phyloP scores from a whole-genome alignment of 2,113 vertebrate species.

The Atherinomorus stipes region DNA sequence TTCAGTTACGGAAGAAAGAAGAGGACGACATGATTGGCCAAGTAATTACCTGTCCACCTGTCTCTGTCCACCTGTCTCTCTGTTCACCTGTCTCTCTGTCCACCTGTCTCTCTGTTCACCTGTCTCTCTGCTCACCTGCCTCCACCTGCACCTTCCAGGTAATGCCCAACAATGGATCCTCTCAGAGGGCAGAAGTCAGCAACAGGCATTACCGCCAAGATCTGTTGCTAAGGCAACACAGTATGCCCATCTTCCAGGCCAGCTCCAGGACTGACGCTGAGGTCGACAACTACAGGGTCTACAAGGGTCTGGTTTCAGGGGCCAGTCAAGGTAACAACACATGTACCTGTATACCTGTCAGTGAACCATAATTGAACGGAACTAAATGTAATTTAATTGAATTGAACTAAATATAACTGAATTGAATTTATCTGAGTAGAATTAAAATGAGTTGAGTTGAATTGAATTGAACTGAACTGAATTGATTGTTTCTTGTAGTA shows the following conservation, averaged over 20 bases:
- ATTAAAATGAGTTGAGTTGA: too few relatives aligned
- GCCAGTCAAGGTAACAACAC: slow-evolving; percentile 41
- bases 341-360: too few relatives aligned
- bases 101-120: too few relatives aligned
- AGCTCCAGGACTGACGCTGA: slow-evolving; percentile 7
- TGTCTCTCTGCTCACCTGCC: too few relatives aligned
- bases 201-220: slow-evolving; percentile 56
- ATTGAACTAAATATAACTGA: too few relatives aligned
- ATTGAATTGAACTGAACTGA: too few relatives aligned
- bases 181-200: neutral
- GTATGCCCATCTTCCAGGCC: slow-evolving; percentile 68
- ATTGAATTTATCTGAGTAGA: too few relatives aligned
- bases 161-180: neutral
- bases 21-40: slow-evolving; percentile 62
- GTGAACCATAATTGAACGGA: too few relatives aligned
- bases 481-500: too few relatives aligned
- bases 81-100: neutral
- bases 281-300: slow-evolving; percentile 10
- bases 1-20: slow-evolving; percentile 86
- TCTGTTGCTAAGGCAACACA: slow-evolving; percentile 78
- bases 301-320: slow-evolving; percentile 36
- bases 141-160: slow-evolving; percentile 4
- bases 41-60: neutral
- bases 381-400: too few relatives aligned
- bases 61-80: neutral